Base-by-base conservation (phyloP, 2,888 invertebrate genomes). In the Epinotia demarniana region DNA sequence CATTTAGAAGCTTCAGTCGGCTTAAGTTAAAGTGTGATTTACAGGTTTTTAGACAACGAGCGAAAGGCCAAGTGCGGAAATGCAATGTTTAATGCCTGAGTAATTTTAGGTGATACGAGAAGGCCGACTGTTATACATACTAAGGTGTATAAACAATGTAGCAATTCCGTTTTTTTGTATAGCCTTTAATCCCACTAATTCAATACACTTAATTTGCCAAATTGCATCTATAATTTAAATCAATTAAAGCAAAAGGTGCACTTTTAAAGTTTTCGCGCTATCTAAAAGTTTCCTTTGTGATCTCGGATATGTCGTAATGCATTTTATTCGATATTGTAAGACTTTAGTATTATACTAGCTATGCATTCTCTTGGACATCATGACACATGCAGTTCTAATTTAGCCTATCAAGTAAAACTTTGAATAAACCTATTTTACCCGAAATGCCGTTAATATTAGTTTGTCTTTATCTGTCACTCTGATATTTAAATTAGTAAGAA, bases 21-120 rank as follows among this genome's bases (percentile, higher is more conserved):
- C 23, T 49, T 49, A n/a, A 49, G n/a, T 9, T 63, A 3, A 9
- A 13, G 16, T 27, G n/a, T 64, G 49, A 55, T 61, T 46, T 64
- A 43, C 64, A 58, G n/a, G 23, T 70, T 71, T 60, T 64, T 55
- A 53, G 43, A 75, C 64, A 60, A 46, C 27, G 27, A 71, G 70
- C 75, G 71, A 75, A 75, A 71, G 74, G 74, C 64, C 39, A 70
- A 46, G 60, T 53, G 66, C 75, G 75, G 75, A 75, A 75, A 71
- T 61, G 46, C 57, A 55, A 18, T 70, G 53, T 66, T 55, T 46
- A 67, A 67, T 62, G 62, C 16, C 49, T 73, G 23, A 62, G 43
- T 53, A 71, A 53, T 53, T 66, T 61, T 66, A 71, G 39, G 53
- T 23, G 43, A 27, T 33, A 64, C 53, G 27, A n/a, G 66, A 66